phyloP scores from a whole-genome alignment of 2,888 invertebrate genomes.

The Amblyjoppa fuscipennis region DNA sequence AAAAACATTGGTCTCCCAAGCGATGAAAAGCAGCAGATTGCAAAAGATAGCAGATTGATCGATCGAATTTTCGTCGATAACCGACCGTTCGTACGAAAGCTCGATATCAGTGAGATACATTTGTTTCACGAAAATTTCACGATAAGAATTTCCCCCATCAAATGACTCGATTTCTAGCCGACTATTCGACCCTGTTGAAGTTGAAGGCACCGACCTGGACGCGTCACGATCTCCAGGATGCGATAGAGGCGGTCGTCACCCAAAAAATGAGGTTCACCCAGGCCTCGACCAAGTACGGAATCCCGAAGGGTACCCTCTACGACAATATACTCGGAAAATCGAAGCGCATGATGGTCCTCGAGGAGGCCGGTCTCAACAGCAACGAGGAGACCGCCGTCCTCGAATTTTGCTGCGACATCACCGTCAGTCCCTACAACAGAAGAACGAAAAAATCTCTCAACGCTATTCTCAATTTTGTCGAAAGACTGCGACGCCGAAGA shows the following conservation, averaged over 20 bases:
- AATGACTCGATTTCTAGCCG: constrained; percentile 83
- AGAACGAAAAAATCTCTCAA: constrained; percentile 90
- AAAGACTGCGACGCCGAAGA: constrained; percentile 87
- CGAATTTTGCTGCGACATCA: constrained; percentile 91
- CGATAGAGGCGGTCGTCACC: constrained; percentile 91
- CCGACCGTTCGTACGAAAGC: neutral
- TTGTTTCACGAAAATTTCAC: neutral
- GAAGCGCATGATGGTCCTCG: constrained; percentile 91
- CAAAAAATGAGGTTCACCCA: constrained; percentile 93
- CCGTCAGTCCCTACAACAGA: constrained; percentile 90
- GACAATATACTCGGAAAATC: constrained; percentile 92
- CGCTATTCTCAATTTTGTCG: constrained; percentile 89
- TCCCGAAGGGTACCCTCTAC: constrained; percentile 92
- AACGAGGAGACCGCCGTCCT: constrained; percentile 89
- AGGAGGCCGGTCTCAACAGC: constrained; percentile 88
- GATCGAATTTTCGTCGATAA: neutral
- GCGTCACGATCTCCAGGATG: constrained; percentile 90
- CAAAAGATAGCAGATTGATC: neutral
- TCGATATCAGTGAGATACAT: neutral
- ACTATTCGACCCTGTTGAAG: constrained; percentile 89
- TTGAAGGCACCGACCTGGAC: constrained; percentile 92
- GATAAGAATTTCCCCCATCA: constrained; percentile 64
- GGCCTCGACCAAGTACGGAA: constrained; percentile 90
- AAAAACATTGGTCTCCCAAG: neutral
- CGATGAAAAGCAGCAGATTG: neutral